A percentile compares a stretch with the other conserved stretches of the same genome.
Evolutionary conservation across 1,140 invertebrate genomes (phyloP).

Genomic region (Drosophila guanche): DNA sequence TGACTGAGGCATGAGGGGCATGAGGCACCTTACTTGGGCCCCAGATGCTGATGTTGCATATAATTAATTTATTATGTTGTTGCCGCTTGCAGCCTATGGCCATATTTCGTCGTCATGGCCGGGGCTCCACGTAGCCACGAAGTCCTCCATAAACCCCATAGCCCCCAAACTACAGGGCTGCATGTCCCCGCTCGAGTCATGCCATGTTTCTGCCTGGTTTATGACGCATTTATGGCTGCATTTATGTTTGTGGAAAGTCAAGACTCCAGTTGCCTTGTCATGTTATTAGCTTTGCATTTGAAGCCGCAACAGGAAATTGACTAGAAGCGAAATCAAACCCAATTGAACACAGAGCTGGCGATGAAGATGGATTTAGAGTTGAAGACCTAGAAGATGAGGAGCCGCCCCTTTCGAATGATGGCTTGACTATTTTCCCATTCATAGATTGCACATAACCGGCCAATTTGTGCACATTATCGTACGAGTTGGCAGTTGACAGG

Average conservation of each 20-base stretch:
- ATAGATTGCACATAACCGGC: slow-evolving; percentile 17
- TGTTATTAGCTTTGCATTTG: slow-evolving; percentile 68
- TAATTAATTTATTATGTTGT: slow-evolving; percentile 83
- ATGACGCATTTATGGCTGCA: slow-evolving; percentile 72
- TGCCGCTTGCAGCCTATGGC: slow-evolving; percentile 67
- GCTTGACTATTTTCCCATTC: slow-evolving; percentile 23
- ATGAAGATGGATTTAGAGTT: neutral
- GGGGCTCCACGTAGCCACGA: neutral
- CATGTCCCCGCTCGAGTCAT: slow-evolving; percentile 18
- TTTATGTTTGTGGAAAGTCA: slow-evolving; percentile 56
- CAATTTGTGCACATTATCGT: slow-evolving; percentile 45
- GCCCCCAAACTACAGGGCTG: neutral
- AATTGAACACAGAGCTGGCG: neutral
- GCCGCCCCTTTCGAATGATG: slow-evolving; percentile 20
- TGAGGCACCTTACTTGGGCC: slow-evolving; percentile 1
- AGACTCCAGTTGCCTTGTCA: slow-evolving; percentile 1
- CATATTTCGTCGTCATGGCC: slow-evolving; percentile 38
- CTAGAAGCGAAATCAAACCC: slow-evolving; percentile 2
- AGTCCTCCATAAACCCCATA: neutral
- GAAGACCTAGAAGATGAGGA: neutral
- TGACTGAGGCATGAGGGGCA: no score
- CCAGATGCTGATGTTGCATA: slow-evolving; percentile 77
- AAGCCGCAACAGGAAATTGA: slow-evolving; percentile 60
- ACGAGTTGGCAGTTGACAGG: slow-evolving; percentile 6
- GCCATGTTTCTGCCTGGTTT: slow-evolving; percentile 33